A percentile compares a stretch with the other conserved stretches of the same genome.
These are phyloP conservation scores for Rhopalosiphum nymphaeae DNA, from an alignment of 2,888 invertebrate species.

Conservation along the genomic window DNA sequence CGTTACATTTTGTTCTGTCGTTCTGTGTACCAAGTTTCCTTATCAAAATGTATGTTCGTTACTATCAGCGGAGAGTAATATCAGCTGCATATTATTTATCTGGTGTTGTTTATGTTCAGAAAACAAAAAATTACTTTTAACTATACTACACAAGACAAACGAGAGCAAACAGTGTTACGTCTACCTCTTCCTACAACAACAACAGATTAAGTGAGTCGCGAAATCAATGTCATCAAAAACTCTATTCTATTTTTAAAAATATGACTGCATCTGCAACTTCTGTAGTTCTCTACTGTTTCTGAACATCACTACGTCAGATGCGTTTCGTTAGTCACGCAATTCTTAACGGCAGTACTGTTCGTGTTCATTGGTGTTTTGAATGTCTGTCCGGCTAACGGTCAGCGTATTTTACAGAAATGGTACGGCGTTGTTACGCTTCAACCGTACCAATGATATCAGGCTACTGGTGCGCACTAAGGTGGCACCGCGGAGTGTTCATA, in stretches of 20 bases:
- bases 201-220: not conserved
- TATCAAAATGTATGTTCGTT: conserved; percentile 28
- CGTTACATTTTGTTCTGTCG: not conserved
- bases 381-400: conserved; percentile 39
- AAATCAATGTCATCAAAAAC: conserved; percentile 36
- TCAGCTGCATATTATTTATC: not conserved
- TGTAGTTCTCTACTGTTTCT: not conserved
- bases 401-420: conserved; percentile 59
- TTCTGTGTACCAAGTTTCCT: not conserved
- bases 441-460: conserved; percentile 42
- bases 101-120: not conserved
- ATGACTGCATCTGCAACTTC: not conserved
- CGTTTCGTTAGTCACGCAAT: not conserved
- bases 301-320: not conserved
- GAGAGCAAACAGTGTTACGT: not conserved
- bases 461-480: conserved; percentile 23
- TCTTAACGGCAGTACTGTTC: not conserved
- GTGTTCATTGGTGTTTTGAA: conserved; percentile 21
- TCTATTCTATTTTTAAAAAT: conserved; percentile 30
- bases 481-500: conserved; percentile 21
- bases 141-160: not conserved
- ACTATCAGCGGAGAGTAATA: conserved; percentile 13
- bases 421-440: conserved; percentile 42
- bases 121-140: not conserved
- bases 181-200: not conserved